These are phyloP conservation scores for Leucopsar rothschildi DNA, from an alignment of 2,113 vertebrate species.

Conservation along the genomic window DNA sequence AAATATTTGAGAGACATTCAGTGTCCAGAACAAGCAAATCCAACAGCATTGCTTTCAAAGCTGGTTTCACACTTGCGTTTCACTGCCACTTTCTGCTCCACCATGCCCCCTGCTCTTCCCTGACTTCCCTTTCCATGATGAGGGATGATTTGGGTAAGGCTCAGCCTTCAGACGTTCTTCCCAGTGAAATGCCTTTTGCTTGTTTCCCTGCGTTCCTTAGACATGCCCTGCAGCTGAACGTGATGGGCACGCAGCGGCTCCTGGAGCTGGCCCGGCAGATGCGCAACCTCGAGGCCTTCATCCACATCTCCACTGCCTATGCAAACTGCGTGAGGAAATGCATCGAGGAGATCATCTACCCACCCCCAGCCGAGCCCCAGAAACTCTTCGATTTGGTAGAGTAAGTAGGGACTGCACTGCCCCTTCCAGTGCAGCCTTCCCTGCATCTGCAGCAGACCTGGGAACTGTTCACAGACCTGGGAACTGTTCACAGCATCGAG, in stretches of 20 bases:
- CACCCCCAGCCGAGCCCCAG: constrained; percentile 86
- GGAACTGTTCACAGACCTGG: not conserved
- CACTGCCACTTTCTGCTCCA: not conserved
- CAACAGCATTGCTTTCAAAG: not conserved
- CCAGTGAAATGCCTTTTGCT: not conserved
- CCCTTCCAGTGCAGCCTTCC: not conserved
- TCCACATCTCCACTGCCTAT: constrained; percentile 94
- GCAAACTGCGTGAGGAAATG: constrained; percentile 89
- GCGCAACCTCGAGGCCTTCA: constrained; percentile 88
- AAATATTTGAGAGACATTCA: not conserved
- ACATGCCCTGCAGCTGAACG: constrained; percentile 89
- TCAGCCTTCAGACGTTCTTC: not conserved
- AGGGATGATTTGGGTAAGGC: not conserved
- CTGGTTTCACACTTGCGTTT: not conserved
- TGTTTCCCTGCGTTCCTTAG: constrained; percentile 8
- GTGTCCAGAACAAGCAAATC: not conserved
- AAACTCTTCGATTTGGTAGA: constrained; percentile 91
- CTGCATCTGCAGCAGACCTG: not conserved
- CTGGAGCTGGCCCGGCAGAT: constrained; percentile 87
- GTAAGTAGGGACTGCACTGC: constrained; percentile 73
- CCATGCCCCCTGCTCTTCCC: not conserved
- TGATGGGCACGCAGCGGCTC: constrained; percentile 88
- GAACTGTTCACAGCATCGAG: fast-evolving
- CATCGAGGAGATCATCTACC: constrained; percentile 94
- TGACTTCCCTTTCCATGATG: not conserved